These are phyloP conservation scores for Gavia stellata DNA, from an alignment of 2,113 vertebrate species.

Conservation along the genomic window DNA sequence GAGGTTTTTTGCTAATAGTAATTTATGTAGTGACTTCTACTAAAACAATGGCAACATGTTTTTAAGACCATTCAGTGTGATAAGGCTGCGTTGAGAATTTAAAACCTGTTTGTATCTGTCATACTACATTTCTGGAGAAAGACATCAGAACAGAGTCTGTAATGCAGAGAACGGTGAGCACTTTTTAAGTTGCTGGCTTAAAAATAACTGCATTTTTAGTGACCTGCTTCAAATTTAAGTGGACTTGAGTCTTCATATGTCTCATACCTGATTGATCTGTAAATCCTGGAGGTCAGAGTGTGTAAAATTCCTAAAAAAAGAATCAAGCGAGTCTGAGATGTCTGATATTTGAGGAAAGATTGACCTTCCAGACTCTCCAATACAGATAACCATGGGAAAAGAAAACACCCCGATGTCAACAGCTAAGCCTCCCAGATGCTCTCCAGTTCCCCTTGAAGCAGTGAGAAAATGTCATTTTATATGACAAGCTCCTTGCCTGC, in stretches of 20 bases:
- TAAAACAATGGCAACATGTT: background rate
- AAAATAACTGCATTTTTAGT: background rate
- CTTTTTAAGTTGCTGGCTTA: background rate
- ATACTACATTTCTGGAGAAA: background rate
- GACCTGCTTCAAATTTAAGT: background rate
- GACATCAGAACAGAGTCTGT: background rate
- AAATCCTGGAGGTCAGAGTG: background rate
- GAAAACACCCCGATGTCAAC: background rate
- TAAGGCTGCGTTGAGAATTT: background rate
- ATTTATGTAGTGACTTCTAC: background rate
- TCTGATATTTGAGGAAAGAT: background rate
- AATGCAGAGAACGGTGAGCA: background rate
- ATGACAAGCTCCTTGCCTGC: background rate
- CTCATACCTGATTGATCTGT: background rate
- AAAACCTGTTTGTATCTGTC: background rate
- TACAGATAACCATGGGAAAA: background rate
- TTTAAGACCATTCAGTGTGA: background rate
- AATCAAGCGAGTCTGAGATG: background rate
- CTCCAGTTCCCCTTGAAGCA: background rate
- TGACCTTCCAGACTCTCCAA: background rate
- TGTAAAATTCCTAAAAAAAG: background rate
- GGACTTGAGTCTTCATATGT: background rate
- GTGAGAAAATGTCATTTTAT: rapidly evolving
- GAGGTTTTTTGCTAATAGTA: background rate
- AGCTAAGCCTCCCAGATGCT: background rate